Percentiles rank a stretch among this genome's conserved stretches.
phyloP scores from a whole-genome alignment of 2,797 vertebrate species.

The Acrossocheilus fasciatus region DNA sequence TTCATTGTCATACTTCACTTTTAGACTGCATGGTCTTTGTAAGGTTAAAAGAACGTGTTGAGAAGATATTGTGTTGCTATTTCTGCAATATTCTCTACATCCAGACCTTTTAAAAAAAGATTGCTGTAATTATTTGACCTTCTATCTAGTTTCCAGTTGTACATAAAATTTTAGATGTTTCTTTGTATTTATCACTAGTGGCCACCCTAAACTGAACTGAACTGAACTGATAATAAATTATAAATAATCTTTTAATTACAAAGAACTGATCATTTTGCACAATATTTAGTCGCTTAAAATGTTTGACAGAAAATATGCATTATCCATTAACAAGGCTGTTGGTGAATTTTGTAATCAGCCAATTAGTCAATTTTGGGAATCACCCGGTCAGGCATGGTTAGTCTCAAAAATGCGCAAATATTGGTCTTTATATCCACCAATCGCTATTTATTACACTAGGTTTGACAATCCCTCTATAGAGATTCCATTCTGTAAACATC shows the following conservation, averaged over 20 bases:
- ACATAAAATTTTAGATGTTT: neutral
- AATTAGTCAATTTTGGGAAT: neutral
- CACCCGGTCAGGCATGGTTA: neutral
- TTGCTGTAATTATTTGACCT: neutral
- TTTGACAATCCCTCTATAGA: neutral
- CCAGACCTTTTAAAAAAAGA: neutral
- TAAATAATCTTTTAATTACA: neutral
- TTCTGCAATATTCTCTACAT: neutral
- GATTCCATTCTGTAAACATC: neutral
- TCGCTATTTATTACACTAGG: neutral
- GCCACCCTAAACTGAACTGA: neutral
- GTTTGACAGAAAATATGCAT: neutral
- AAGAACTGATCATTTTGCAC: neutral
- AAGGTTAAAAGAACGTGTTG: neutral
- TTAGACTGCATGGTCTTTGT: neutral
- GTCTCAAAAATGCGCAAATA: neutral
- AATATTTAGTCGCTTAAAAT: neutral
- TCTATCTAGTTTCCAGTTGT: neutral
- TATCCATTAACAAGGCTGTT: neutral
- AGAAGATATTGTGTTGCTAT: neutral
- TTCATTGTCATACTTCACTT: conserved; percentile 11
- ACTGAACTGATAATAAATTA: no score
- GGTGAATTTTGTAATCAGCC: neutral
- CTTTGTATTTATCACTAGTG: neutral
- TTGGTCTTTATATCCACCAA: neutral